Conservation (phyloP, 2,888 invertebrate species). For the Pollenia amentaria region DNA sequence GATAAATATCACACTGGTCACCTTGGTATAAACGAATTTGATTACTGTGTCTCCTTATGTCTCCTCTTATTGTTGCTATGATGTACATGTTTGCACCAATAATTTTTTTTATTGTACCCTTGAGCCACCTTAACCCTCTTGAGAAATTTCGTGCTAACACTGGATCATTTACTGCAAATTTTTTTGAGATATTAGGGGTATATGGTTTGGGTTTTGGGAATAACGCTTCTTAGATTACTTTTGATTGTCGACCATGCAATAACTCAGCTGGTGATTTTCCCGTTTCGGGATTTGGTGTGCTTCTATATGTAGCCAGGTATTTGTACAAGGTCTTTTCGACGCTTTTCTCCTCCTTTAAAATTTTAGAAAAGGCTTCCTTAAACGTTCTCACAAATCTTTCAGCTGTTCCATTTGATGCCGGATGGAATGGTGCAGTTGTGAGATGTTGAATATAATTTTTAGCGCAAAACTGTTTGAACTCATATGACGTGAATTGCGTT, state of each 20-base stretch:
- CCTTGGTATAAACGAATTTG: too few relatives aligned
- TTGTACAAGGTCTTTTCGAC: too few relatives aligned
- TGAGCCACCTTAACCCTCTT: too few relatives aligned
- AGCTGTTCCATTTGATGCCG: constrained; percentile 63
- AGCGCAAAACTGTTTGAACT: constrained; percentile 59
- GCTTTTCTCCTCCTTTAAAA: too few relatives aligned
- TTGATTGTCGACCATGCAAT: constrained; percentile 69
- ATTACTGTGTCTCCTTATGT: too few relatives aligned
- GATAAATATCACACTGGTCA: too few relatives aligned
- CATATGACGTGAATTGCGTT: constrained; percentile 49
- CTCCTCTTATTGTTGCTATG: too few relatives aligned
- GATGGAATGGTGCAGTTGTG: constrained; percentile 61
- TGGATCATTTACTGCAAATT: too few relatives aligned
- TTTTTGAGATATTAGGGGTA: neutral
- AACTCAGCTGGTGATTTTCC: constrained; percentile 61
- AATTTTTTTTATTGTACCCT: too few relatives aligned
- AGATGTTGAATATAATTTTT: constrained; percentile 53
- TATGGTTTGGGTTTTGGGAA: constrained; percentile 23
- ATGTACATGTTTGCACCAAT: too few relatives aligned
- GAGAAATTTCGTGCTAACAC: constrained; percentile 17
- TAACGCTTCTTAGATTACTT: constrained; percentile 47
- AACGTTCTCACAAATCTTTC: constrained; percentile 54
- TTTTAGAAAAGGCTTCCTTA: constrained; percentile 12
- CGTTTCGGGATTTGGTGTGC: constrained; percentile 43
- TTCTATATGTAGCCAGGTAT: too few relatives aligned